phyloP scores from a whole-genome alignment of 1,140 invertebrate genomes.

The Daktulosphaira vitifoliae region DNA sequence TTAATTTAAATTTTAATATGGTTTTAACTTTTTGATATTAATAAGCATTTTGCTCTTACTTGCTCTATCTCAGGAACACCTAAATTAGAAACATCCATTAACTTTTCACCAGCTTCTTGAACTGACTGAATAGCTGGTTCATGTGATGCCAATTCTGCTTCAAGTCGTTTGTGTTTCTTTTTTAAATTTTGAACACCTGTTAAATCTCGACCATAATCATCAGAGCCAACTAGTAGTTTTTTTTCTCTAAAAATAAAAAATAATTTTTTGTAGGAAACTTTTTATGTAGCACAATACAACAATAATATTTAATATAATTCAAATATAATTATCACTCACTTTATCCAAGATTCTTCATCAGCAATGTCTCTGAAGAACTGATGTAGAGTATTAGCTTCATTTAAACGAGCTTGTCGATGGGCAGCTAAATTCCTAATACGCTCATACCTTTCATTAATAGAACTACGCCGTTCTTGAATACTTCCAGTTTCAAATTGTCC shows the following conservation, averaged over 20 bases:
- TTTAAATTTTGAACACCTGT: slow-evolving; percentile 96
- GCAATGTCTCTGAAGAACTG: slow-evolving; percentile 99
- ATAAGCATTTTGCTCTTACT: slow-evolving; percentile 34
- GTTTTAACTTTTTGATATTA: background rate
- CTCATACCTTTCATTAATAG: slow-evolving; percentile 91
- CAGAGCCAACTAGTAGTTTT: slow-evolving; percentile 91
- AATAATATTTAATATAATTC: too few relatives aligned
- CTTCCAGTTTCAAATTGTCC: slow-evolving; percentile 90
- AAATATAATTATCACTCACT: slow-evolving; percentile 49
- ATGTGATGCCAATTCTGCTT: slow-evolving; percentile 90
- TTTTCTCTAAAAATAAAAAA: slow-evolving; percentile 62
- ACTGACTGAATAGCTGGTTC: slow-evolving; percentile 96
- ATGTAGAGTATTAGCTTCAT: slow-evolving; percentile 94
- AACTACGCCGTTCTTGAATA: slow-evolving; percentile 85
- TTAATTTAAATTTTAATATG: slow-evolving; percentile 40
- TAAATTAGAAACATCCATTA: slow-evolving; percentile 95
- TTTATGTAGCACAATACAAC: too few relatives aligned
- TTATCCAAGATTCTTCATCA: slow-evolving; percentile 99
- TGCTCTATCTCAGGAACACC: slow-evolving; percentile 91
- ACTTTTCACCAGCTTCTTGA: slow-evolving; percentile 89
- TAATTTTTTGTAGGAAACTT: too few relatives aligned
- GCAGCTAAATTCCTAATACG: slow-evolving; percentile 86
- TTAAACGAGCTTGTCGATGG: slow-evolving; percentile 77
- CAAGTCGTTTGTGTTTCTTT: slow-evolving; percentile 96
- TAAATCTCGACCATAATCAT: slow-evolving; percentile 95